phyloP scores from a whole-genome alignment of 2,888 invertebrate species.

The Cryptocheilus praepositus region DNA sequence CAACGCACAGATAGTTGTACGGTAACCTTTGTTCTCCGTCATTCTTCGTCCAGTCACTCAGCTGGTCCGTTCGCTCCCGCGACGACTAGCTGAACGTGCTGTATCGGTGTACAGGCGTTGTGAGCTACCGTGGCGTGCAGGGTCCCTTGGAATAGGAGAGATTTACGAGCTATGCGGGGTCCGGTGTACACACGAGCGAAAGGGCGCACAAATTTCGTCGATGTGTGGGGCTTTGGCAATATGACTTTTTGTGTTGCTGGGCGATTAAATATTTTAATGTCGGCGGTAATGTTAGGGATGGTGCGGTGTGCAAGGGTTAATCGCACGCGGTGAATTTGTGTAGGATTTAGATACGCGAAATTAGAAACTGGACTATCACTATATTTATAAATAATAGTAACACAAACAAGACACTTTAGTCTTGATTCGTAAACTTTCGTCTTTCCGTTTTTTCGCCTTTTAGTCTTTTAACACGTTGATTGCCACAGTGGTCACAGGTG shows the following conservation, averaged over 20 bases:
- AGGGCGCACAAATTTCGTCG: slow-evolving; percentile 16
- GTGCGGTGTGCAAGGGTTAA: slow-evolving; percentile 40
- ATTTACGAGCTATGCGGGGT: slow-evolving; percentile 65
- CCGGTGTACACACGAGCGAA: slow-evolving; percentile 26
- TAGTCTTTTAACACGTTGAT: no score
- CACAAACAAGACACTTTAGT: no score
- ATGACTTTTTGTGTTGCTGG: slow-evolving; percentile 59
- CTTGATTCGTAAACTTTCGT: no score
- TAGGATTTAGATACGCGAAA: no score
- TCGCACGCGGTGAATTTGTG: no score
- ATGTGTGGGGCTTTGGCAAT: slow-evolving; percentile 19
- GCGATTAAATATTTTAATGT: slow-evolving; percentile 69
- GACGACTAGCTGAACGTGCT: slow-evolving; percentile 44
- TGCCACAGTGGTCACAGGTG: no score
- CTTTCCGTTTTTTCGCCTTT: no score
- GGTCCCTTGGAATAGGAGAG: slow-evolving; percentile 48
- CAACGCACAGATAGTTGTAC: no score
- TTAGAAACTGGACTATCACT: no score
- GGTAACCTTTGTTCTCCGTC: slow-evolving; percentile 28
- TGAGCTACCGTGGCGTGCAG: slow-evolving; percentile 38
- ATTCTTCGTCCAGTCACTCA: slow-evolving; percentile 17
- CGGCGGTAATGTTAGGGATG: slow-evolving; percentile 54
- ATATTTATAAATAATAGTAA: no score
- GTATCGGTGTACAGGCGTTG: slow-evolving; percentile 57
- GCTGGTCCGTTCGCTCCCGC: slow-evolving; percentile 23